Evolutionary conservation across 2,797 vertebrate genomes (phyloP).

Genomic region (Pangasius mekongensis): DNA sequence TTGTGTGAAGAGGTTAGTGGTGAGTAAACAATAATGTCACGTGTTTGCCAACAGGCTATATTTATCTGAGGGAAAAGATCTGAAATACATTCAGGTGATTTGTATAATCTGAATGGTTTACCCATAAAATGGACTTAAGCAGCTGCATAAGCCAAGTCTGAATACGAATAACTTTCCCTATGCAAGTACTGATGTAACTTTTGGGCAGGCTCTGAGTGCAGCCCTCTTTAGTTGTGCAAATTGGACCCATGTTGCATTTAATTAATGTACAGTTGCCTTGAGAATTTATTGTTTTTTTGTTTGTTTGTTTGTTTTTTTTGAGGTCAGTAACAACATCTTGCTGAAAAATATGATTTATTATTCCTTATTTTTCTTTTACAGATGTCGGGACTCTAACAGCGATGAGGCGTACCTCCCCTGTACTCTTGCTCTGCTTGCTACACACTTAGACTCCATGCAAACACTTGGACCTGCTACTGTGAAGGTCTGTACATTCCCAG

Average conservation of each 20-base stretch:
- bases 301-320: not conserved
- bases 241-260: not conserved
- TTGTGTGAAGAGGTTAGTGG: not conserved
- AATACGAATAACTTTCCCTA: not conserved
- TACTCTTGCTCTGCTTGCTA: slow-evolving; percentile 75
- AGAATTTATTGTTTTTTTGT: not conserved
- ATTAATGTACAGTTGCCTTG: not conserved
- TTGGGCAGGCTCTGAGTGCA: not conserved
- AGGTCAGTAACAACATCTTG: not conserved
- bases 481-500: slow-evolving; percentile 66
- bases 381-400: slow-evolving; percentile 76
- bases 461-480: slow-evolving; percentile 64
- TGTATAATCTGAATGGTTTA: not conserved
- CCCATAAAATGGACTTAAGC: not conserved
- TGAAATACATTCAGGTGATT: not conserved
- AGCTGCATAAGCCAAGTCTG: not conserved
- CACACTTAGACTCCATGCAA: slow-evolving; percentile 69
- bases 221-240: not conserved
- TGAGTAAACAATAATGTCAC: not conserved
- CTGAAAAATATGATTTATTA: not conserved
- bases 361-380: slow-evolving; percentile 51
- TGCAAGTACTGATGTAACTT: not conserved
- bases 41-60: not conserved
- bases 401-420: slow-evolving; percentile 80
- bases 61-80: not conserved